Conservation (phyloP, 2,113 vertebrate species). For the Catharus fuscescens region DNA sequence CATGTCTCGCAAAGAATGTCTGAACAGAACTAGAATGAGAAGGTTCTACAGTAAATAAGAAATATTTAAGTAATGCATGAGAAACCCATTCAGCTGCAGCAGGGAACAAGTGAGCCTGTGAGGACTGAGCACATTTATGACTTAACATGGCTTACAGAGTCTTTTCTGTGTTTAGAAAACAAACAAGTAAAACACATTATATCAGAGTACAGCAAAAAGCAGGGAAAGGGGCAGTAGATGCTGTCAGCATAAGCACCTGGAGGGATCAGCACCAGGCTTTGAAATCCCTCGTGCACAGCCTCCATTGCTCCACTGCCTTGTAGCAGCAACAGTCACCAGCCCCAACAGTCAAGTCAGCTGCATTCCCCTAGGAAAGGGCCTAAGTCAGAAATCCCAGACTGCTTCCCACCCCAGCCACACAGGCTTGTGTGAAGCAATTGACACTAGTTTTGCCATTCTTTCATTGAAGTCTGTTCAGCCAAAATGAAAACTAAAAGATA, state of each 20-base stretch:
- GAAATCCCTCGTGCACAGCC: background rate
- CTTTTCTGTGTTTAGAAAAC: background rate
- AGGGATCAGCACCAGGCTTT: background rate
- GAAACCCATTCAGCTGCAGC: background rate
- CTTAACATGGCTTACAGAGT: background rate
- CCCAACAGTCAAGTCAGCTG: background rate
- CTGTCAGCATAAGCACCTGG: background rate
- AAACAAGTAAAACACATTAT: background rate
- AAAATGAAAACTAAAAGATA: background rate
- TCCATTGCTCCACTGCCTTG: background rate
- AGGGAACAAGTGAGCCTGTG: background rate
- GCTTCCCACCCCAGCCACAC: background rate
- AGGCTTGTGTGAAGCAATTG: background rate
- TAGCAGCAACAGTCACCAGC: background rate
- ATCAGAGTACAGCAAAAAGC: background rate
- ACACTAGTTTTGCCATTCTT: background rate
- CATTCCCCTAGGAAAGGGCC: background rate
- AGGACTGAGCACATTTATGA: background rate
- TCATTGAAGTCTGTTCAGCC: background rate
- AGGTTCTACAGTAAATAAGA: background rate
- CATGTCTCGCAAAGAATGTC: background rate
- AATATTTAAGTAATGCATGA: background rate
- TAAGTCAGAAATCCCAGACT: background rate
- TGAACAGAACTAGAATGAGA: background rate
- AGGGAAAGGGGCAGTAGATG: background rate